Percentiles rank a stretch among this genome's conserved stretches.
phyloP scores from a whole-genome alignment of 2,888 invertebrate species.

The Alloplasta piceator region DNA sequence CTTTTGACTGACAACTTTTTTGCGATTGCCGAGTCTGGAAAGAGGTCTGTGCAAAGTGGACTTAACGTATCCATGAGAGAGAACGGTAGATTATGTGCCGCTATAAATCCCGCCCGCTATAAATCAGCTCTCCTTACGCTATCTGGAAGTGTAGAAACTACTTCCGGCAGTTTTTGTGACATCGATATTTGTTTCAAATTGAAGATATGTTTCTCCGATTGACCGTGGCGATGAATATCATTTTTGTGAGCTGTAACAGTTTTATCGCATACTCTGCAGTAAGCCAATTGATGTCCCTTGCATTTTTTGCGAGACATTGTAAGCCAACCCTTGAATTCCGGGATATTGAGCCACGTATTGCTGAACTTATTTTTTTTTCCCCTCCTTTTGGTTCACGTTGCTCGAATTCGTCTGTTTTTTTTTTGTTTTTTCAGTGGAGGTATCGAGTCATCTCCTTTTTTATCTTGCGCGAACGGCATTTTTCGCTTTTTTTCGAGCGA shows the following conservation, averaged over 20 bases:
- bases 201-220: not conserved
- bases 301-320: not conserved
- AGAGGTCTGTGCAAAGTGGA: slow-evolving; percentile 51
- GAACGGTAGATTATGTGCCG: slow-evolving; percentile 55
- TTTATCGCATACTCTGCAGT: not conserved
- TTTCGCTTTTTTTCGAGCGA: not conserved
- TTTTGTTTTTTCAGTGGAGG: not conserved
- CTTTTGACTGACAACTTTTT: slow-evolving; percentile 39
- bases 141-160: not conserved
- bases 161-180: not conserved
- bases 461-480: no score
- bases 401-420: not conserved
- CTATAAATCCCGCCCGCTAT: slow-evolving; percentile 45
- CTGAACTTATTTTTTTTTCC: not conserved
- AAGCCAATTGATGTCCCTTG: slow-evolving; percentile 2
- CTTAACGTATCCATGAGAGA: slow-evolving; percentile 48
- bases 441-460: not conserved
- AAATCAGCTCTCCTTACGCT: slow-evolving; percentile 46
- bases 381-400: not conserved
- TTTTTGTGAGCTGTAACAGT: slow-evolving; percentile 13
- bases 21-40: slow-evolving; percentile 59
- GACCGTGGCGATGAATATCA: not conserved
- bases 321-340: not conserved
- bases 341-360: not conserved
- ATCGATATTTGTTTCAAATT: not conserved